Base-by-base conservation (phyloP, 2,888 invertebrate genomes). In the Ryuthela nishihirai region DNA sequence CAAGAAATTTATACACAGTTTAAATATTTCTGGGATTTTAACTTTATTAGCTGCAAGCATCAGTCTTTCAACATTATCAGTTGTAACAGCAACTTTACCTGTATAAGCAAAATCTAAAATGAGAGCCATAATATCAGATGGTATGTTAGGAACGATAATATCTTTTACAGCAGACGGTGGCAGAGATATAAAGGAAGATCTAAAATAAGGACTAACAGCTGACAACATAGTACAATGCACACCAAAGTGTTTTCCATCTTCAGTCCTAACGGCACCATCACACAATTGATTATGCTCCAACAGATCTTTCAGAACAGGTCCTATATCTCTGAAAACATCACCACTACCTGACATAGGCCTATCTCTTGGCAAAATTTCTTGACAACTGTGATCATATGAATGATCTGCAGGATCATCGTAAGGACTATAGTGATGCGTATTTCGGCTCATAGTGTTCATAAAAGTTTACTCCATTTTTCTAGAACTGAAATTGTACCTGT, bases 101-200 rank as follows among this genome's bases (percentile, higher is more conserved):
- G 85, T 85, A 70, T 88, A 88, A 0, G 84, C 84, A 70, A 83
- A 88, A 69, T 87, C 85, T 49, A 89, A 79, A 56, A 88, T 81
- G 35, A 81, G 75, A 50, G 77, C 77, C 76, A 88, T 82, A 21
- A 73, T 68, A 80, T 73, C 71, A 3, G 72, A 66, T 2, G 71
- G 67, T 1, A 75, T 69, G 4, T 70, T 70, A 6, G 79, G 80
- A 29, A 84, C 79, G 66, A 77, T 77, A 64, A 84, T 80, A 72
- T 82, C 79, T 2, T 77, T 80, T 65, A 79, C 80, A 70, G 83
- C 7, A 1, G 12, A 78, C 67, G 80, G 77, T 47, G 36, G 18
- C 0, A 9, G 15, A 12, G 36, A n/a, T 10, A 9, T 18, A 73
- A 86, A 85, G 64, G 84, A 78, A 0, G 83, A 83, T 74, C 81